phyloP scores from a whole-genome alignment of 2,797 vertebrate genomes.

The Denticeps clupeoides region DNA sequence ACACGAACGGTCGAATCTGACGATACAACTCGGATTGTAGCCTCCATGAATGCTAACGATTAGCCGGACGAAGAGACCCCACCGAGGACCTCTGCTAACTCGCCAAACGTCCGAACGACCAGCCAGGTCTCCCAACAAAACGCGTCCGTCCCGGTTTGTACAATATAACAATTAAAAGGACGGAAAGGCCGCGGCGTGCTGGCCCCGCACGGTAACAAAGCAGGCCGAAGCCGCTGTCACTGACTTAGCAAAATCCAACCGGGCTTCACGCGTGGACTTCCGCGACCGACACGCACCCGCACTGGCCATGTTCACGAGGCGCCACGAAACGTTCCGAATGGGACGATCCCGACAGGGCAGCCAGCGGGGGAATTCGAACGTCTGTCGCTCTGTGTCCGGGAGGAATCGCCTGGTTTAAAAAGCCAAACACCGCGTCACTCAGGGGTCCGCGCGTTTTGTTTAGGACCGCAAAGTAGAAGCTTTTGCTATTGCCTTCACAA shows the following conservation, averaged over 20 bases:
- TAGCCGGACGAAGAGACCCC: too few species aligned
- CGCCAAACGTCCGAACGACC: too few species aligned
- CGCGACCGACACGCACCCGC: conserved; percentile 37
- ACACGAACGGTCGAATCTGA: too few species aligned
- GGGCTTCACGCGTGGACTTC: neutral
- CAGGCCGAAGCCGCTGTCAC: conserved; percentile 37
- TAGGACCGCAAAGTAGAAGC: conserved; percentile 41
- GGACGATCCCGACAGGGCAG: too few species aligned
- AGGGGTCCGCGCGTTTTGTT: conserved; percentile 9
- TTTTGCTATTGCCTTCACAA: neutral
- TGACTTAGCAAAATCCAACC: conserved; percentile 48
- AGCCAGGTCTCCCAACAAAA: too few species aligned
- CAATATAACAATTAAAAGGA: too few species aligned
- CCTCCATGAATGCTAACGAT: too few species aligned
- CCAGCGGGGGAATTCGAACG: conserved; percentile 36
- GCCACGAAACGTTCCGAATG: neutral
- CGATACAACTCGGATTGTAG: too few species aligned
- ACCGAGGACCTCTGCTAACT: too few species aligned
- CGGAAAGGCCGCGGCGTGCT: too few species aligned
- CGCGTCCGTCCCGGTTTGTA: too few species aligned
- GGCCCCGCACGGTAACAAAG: conserved; percentile 34
- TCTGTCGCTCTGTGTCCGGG: conserved; percentile 20
- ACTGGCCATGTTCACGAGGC: conserved; percentile 47
- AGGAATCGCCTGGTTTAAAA: conserved; percentile 58
- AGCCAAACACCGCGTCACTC: conserved; percentile 42